These are phyloP conservation scores for Sus cebifrons DNA, from an alignment of 2,797 vertebrate genomes.

Conservation along the genomic window DNA sequence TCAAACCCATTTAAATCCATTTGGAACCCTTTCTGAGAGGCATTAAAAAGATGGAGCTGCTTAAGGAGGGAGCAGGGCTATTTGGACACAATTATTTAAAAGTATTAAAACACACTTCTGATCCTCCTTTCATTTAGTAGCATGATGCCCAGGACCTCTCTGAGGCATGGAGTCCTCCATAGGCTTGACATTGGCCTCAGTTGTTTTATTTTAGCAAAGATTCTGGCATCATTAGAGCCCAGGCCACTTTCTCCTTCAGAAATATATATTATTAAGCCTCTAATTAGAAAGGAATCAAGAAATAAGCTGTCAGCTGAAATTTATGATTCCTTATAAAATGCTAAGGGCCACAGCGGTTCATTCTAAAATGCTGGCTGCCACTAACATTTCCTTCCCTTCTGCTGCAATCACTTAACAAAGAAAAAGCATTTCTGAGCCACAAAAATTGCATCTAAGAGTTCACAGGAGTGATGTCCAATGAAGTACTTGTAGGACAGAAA, in stretches of 20 bases:
- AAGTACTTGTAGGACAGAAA: conserved; percentile 10
- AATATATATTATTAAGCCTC: conserved; percentile 78
- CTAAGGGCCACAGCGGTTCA: conserved; percentile 72
- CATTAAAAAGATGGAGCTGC: conserved; percentile 89
- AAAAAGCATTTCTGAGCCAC: conserved; percentile 73
- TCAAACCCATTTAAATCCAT: conserved; percentile 89
- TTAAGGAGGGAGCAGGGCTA: conserved; percentile 86
- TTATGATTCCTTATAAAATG: conserved; percentile 77
- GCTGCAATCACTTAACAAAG: conserved; percentile 70
- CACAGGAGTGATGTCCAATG: background rate
- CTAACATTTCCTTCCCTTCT: conserved; percentile 64
- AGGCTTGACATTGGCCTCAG: conserved; percentile 67
- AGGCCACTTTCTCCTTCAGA: conserved; percentile 66
- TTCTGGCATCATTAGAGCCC: conserved; percentile 69
- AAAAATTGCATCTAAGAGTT: conserved; percentile 67
- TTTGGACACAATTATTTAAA: conserved; percentile 89
- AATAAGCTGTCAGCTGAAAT: conserved; percentile 78
- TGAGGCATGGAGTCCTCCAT: background rate
- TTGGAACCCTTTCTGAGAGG: conserved; percentile 84
- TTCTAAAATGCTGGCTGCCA: conserved; percentile 82
- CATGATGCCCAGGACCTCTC: conserved; percentile 60
- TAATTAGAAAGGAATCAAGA: conserved; percentile 85
- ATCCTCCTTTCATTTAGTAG: conserved; percentile 79
- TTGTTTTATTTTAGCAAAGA: conserved; percentile 80
- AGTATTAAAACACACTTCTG: conserved; percentile 85